phyloP scores from a whole-genome alignment of 2,888 invertebrate species.

The Mycalesis mineus region DNA sequence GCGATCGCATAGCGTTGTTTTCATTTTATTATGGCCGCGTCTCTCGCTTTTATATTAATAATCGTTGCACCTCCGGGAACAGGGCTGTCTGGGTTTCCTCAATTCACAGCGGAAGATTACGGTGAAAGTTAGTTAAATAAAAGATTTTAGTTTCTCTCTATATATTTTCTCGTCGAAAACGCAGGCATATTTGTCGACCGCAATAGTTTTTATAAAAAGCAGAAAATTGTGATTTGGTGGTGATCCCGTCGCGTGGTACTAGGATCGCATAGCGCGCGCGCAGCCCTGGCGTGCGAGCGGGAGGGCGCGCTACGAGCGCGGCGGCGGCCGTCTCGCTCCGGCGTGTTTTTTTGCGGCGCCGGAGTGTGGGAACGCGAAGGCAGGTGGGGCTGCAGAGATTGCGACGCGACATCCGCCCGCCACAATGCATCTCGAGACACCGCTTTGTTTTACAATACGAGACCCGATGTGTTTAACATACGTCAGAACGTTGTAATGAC shows the following conservation, averaged over 20 bases:
- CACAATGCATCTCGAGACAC: slow-evolving; percentile 70
- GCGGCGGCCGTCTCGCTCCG: slow-evolving; percentile 53
- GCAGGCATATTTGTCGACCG: slow-evolving; percentile 33
- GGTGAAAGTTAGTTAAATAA: too few relatives aligned
- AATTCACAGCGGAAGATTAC: slow-evolving; percentile 13
- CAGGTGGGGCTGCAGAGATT: slow-evolving; percentile 78
- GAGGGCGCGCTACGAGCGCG: slow-evolving; percentile 52
- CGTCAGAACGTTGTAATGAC: slow-evolving; percentile 51
- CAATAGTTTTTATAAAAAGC: slow-evolving; percentile 51
- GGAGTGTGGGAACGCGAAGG: slow-evolving; percentile 77
- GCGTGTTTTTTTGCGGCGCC: slow-evolving; percentile 75
- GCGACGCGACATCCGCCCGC: slow-evolving; percentile 77
- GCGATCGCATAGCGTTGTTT: slow-evolving; percentile 62
- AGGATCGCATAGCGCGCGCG: slow-evolving; percentile 38
- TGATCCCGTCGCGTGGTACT: slow-evolving; percentile 51
- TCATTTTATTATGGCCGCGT: slow-evolving; percentile 72
- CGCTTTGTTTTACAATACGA: slow-evolving; percentile 56
- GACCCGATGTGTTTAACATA: slow-evolving; percentile 63
- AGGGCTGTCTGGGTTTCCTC: slow-evolving; percentile 50
- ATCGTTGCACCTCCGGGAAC: slow-evolving; percentile 60
- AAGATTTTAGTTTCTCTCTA: slow-evolving; percentile 19
- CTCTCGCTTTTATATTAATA: slow-evolving; percentile 74
- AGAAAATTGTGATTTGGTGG: slow-evolving; percentile 64
- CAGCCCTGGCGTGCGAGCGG: slow-evolving; percentile 63
- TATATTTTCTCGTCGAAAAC: slow-evolving; percentile 36